Evolutionary conservation across 2,797 vertebrate genomes (phyloP).

Genomic region (Menidia menidia): DNA sequence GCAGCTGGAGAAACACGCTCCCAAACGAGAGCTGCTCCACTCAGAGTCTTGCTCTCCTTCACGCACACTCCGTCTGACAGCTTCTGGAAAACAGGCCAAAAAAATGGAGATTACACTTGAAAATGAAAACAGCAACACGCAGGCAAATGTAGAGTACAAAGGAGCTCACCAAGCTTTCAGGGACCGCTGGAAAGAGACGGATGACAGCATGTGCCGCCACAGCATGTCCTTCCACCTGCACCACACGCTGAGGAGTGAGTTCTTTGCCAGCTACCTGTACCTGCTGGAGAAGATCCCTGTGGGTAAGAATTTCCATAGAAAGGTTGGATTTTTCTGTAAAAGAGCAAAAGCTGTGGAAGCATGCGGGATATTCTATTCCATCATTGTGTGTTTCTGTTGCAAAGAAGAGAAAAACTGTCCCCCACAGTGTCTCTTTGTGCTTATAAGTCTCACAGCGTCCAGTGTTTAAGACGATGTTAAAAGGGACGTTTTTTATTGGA

Average conservation of each 20-base stretch:
- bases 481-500: too few relatives aligned
- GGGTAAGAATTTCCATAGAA: slow-evolving; percentile 81
- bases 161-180: slow-evolving; percentile 90
- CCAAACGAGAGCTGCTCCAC: slow-evolving; percentile 56
- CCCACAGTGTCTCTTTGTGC: too few relatives aligned
- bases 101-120: slow-evolving; percentile 43
- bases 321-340: too few relatives aligned
- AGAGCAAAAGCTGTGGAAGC: too few relatives aligned
- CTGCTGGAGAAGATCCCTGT: slow-evolving; percentile 92
- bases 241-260: slow-evolving; percentile 89
- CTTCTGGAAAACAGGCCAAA: slow-evolving; percentile 5
- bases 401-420: too few relatives aligned
- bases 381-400: too few relatives aligned
- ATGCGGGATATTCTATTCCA: too few relatives aligned
- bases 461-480: too few relatives aligned
- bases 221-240: slow-evolving; percentile 95
- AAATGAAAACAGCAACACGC: neutral
- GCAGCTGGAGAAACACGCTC: slow-evolving; percentile 63
- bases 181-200: slow-evolving; percentile 90
- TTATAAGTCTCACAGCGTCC: too few relatives aligned
- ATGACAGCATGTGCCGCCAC: slow-evolving; percentile 90
- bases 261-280: slow-evolving; percentile 96
- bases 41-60: slow-evolving; percentile 5
- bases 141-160: slow-evolving; percentile 78
- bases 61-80: neutral